Conservation (phyloP, 92 coral and sea anemone genomes). For the Ricordea florida region DNA sequence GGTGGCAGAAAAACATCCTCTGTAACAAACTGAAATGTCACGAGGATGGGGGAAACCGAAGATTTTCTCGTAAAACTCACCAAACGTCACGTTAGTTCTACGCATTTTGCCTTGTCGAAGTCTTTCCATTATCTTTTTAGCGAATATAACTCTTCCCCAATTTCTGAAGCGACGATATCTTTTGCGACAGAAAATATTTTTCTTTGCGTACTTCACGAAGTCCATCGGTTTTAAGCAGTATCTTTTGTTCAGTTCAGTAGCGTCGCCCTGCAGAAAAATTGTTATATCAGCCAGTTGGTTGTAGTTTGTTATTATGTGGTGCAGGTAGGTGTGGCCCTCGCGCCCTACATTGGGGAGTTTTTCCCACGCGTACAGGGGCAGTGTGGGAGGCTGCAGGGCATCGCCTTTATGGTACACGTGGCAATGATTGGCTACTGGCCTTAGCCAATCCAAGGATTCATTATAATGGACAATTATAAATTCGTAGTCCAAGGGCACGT, state of each 20-base stretch:
- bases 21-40: neutral
- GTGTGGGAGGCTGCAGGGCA: conserved; percentile 21
- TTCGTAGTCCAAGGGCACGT: conserved; percentile 37
- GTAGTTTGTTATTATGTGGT: conserved; percentile 45
- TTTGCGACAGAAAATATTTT: too few species aligned
- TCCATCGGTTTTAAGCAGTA: too few species aligned
- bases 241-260: too few species aligned
- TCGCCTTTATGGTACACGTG: conserved; percentile 65
- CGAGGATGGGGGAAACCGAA: conserved; percentile 31
- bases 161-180: too few species aligned
- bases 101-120: conserved; percentile 63
- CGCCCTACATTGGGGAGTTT: conserved; percentile 62
- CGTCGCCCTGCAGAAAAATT: too few species aligned
- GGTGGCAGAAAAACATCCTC: conserved; percentile 56
- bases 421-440: conserved; percentile 28
- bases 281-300: too few species aligned
- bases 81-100: conserved; percentile 23
- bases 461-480: conserved; percentile 60
- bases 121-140: too few species aligned
- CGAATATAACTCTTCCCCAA: too few species aligned
- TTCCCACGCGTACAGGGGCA: conserved; percentile 54
- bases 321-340: conserved; percentile 38
- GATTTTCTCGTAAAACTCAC: conserved; percentile 17
- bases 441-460: conserved; percentile 59
- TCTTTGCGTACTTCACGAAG: too few species aligned